Conservation (phyloP, 2,797 vertebrate genomes). For the Poecilia wingei region DNA sequence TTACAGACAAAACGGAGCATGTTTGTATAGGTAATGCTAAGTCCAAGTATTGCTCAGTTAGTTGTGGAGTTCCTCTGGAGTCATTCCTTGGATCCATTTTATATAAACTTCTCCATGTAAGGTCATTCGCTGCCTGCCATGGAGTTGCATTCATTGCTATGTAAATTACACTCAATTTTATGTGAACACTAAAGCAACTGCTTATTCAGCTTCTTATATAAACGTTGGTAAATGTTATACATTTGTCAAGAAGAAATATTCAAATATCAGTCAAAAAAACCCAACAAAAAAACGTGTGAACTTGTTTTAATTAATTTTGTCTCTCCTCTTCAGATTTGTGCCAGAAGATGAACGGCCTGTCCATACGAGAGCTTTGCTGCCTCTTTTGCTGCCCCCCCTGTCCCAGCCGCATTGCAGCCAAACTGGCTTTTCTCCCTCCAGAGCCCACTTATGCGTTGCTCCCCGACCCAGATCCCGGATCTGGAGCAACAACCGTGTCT, state of each 20-base stretch:
- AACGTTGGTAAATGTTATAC: not conserved
- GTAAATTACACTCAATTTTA: not conserved
- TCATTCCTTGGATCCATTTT: not conserved
- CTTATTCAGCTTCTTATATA: not conserved
- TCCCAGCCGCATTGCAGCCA: constrained; percentile 95
- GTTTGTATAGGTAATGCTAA: not conserved
- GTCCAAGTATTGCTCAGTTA: not conserved
- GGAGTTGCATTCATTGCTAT: not conserved
- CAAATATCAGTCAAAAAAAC: not conserved
- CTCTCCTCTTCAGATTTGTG: constrained; percentile 42
- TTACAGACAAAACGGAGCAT: not conserved
- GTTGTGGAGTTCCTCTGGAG: not conserved
- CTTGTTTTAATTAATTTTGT: not conserved
- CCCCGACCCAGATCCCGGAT: constrained; percentile 80
- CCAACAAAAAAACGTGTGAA: not conserved
- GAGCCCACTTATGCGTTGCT: constrained; percentile 93
- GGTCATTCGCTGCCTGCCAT: not conserved
- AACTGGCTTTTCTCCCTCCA: constrained; percentile 95
- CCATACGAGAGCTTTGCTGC: constrained; percentile 94
- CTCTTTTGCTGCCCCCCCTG: constrained; percentile 95
- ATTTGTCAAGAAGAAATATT: not conserved
- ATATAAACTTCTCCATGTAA: not conserved
- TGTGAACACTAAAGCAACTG: not conserved
- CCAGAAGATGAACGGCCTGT: constrained; percentile 93
- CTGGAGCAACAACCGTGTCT: constrained; percentile 58